A percentile compares a stretch with the other conserved stretches of the same genome.
Evolutionary conservation across 2,797 vertebrate species (phyloP).

Genomic region (Lagocephalus sceleratus): DNA sequence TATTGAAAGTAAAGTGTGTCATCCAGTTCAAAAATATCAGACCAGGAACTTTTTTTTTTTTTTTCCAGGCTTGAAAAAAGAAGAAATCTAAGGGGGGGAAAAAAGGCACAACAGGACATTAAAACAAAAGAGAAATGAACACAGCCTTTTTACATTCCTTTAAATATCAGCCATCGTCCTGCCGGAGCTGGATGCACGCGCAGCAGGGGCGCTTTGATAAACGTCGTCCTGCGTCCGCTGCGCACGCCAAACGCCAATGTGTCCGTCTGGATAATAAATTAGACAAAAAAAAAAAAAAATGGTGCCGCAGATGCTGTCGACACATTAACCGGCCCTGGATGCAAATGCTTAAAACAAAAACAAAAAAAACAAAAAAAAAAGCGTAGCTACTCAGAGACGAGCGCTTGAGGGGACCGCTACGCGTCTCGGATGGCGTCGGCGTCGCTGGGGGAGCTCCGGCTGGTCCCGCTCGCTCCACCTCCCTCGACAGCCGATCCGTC

Average conservation of each 20-base stretch:
- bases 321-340: conserved; percentile 33
- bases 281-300: conserved; percentile 39
- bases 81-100: conserved; percentile 46
- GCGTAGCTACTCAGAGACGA: conserved; percentile 45
- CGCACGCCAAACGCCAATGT: conserved; percentile 39
- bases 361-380: conserved; percentile 6
- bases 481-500: conserved; percentile 35
- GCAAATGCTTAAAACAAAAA: conserved; percentile 21
- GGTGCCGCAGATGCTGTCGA: conserved; percentile 40
- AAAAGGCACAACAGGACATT: conserved; percentile 35
- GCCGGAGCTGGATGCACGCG: conserved; percentile 32
- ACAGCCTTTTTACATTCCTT: conserved; percentile 58
- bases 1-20: conserved; percentile 74
- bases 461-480: conserved; percentile 26
- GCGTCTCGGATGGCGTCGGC: conserved; percentile 28
- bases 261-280: conserved; percentile 62
- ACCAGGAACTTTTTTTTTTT: conserved; percentile 24
- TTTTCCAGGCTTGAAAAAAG: conserved; percentile 24
- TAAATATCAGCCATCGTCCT: conserved; percentile 46
- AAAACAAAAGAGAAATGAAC: conserved; percentile 34
- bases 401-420: conserved; percentile 53
- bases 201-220: conserved; percentile 43
- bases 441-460: conserved; percentile 31
- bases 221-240: conserved; percentile 20
- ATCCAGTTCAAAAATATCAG: conserved; percentile 68